These are phyloP conservation scores for Gadopsis bispinosus DNA, from an alignment of 2,797 vertebrate genomes.

Conservation along the genomic window DNA sequence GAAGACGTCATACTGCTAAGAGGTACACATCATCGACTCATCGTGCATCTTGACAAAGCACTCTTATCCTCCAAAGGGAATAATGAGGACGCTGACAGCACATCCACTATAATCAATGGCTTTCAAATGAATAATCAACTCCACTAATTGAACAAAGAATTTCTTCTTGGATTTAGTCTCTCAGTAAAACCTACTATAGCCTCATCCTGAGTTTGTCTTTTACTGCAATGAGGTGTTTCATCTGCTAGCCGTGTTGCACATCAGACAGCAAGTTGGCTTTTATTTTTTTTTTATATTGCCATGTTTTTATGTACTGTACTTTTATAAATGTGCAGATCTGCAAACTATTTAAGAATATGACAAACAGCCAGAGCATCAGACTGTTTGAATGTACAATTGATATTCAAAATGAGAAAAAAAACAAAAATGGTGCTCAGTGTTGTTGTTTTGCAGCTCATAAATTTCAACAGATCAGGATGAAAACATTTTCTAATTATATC, in stretches of 20 bases:
- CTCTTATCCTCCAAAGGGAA: conserved; percentile 85
- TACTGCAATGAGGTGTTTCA: conserved; percentile 3
- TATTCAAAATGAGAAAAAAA: not conserved
- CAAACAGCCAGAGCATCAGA: not conserved
- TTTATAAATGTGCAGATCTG: not conserved
- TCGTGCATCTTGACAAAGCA: conserved; percentile 82
- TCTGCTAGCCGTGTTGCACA: not conserved
- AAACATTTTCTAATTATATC: not conserved
- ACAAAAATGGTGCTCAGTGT: not conserved
- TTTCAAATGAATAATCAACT: conserved; percentile 80
- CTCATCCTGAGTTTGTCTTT: conserved; percentile 28
- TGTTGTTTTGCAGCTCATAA: conserved; percentile 10
- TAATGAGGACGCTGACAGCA: conserved; percentile 90
- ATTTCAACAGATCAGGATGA: not conserved
- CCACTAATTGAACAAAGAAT: conserved; percentile 81
- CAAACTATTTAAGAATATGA: not conserved
- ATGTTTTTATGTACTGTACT: not conserved
- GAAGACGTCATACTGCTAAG: conserved; percentile 84
- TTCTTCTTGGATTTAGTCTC: conserved; percentile 57
- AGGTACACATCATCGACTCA: conserved; percentile 85
- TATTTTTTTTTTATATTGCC: not conserved
- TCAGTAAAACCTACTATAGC: conserved; percentile 35
- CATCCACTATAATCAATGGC: conserved; percentile 78
- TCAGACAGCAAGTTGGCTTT: not conserved
- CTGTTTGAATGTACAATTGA: not conserved